Base-by-base conservation (phyloP, 2,888 invertebrate genomes). In the Tenthredo mesomela region DNA sequence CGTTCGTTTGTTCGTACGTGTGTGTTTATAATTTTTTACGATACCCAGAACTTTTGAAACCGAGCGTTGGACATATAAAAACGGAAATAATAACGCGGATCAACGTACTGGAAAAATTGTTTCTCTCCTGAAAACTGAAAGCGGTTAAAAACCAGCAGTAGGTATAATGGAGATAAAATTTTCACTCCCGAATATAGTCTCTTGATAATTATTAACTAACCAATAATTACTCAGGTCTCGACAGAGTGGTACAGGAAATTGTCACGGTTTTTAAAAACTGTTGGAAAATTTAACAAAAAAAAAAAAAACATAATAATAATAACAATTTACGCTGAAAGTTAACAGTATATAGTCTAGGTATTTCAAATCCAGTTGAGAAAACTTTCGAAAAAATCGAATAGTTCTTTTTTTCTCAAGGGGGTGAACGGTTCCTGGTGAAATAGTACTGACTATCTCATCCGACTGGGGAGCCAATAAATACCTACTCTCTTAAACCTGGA, bases 21-120 rank as follows among this genome's bases (percentile, higher is more conserved):
- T 40, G 71, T 73, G 71, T 73, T 73, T 54, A 77, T 54, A 33
- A 50, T 77, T 47, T 47, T 54, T 73, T 21, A 73, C 43, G 29
- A 33, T 12, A 33, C 33, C 67, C 67, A 67, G 33, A 33, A 33
- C 67, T 67, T 67, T 33, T 18, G 67, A 7, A 67, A 25, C 1
- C 67, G 18, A 33, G 33, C 12, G 67, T 33, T 18, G 18, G 18
- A 6, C 33, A 33, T 29, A 29, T 29, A 29, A 67, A 33, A 67
- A 67, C 67, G 33, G 33, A 67, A 33, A 67, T 67, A 33, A 67
- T 33, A 33, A 67, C 6, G 67, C 18, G 33, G 33, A 33, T 67
- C 67, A 33, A 67, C 67, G 67, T 67, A 33, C 33, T 18, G 67
- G 33, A 67, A 67, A 67, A 67, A 67, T 33, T 15, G 21, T 67